Percentiles rank a stretch among this genome's conserved stretches.
Conservation (phyloP, 2,113 vertebrate genomes). For the Bufo bufo region DNA sequence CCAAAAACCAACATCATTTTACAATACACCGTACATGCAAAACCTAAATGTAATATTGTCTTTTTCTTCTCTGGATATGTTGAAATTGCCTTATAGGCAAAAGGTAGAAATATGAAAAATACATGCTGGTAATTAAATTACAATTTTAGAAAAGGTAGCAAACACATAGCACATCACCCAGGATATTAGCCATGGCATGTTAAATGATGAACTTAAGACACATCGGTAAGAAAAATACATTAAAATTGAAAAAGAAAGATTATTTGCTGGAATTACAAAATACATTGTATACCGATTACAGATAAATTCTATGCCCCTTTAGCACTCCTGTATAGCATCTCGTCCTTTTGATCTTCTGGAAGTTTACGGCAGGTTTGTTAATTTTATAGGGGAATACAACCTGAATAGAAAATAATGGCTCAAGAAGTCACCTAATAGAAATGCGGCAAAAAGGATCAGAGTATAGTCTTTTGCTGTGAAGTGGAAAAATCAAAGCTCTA, state of each 20-base stretch:
- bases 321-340: background rate
- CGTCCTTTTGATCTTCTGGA: slow-evolving; percentile 15
- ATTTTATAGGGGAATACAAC: slow-evolving; percentile 18
- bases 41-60: too few relatives aligned
- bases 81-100: too few relatives aligned
- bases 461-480: background rate
- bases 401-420: slow-evolving; percentile 12
- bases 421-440: slow-evolving; percentile 12
- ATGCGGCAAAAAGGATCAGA: background rate
- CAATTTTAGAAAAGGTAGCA: too few relatives aligned
- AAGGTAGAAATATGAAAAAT: too few relatives aligned
- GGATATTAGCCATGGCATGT: too few relatives aligned
- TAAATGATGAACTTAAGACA: too few relatives aligned
- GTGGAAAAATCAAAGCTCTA: slow-evolving; percentile 22
- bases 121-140: too few relatives aligned
- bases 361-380: slow-evolving; percentile 8
- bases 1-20: too few relatives aligned
- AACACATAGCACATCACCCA: too few relatives aligned
- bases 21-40: too few relatives aligned
- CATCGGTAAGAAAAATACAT: too few relatives aligned
- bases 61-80: too few relatives aligned
- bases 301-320: background rate
- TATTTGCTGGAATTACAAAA: background rate
- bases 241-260: background rate
- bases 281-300: background rate